Evolutionary conservation across 2,888 invertebrate genomes (phyloP).

Genomic region (Trypoxylon attenuatum): DNA sequence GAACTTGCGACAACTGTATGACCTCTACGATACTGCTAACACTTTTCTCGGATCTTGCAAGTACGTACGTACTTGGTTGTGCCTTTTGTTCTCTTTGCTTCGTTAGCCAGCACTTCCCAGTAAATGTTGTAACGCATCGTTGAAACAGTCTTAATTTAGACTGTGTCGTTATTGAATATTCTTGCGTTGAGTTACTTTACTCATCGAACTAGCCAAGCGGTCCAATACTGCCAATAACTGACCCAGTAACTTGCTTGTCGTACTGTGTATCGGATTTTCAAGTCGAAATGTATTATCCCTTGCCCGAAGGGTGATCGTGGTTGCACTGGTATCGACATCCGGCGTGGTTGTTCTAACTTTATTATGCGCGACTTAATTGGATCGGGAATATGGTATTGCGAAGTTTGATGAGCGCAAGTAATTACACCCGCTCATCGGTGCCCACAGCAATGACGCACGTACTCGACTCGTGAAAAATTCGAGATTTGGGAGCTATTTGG

Average conservation of each 20-base stretch:
- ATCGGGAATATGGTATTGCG: slow-evolving; percentile 25
- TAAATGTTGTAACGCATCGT: too few species aligned
- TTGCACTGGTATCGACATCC: slow-evolving; percentile 35
- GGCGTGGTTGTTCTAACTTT: slow-evolving; percentile 27
- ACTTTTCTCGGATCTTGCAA: too few species aligned
- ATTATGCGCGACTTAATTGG: slow-evolving; percentile 30
- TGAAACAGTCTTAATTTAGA: too few species aligned
- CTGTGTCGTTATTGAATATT: too few species aligned
- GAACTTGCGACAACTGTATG: too few species aligned
- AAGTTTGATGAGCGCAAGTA: slow-evolving; percentile 28
- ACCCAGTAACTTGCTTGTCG: slow-evolving; percentile 39
- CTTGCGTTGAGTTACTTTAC: not conserved
- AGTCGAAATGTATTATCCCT: slow-evolving; percentile 38
- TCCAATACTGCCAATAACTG: slow-evolving; percentile 41
- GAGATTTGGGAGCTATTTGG: not conserved
- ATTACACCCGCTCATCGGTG: too few species aligned
- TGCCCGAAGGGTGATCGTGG: slow-evolving; percentile 4
- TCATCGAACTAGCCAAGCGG: slow-evolving; percentile 21
- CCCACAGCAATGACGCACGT: not conserved
- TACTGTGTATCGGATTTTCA: slow-evolving; percentile 48
- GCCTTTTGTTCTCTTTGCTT: too few species aligned
- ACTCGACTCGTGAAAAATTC: not conserved
- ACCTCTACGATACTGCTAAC: too few species aligned
- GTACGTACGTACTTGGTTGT: too few species aligned
- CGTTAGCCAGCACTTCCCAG: too few species aligned